Evolutionary conservation across 2,113 vertebrate genomes (phyloP).

Genomic region (Phodopus roborovskii): DNA sequence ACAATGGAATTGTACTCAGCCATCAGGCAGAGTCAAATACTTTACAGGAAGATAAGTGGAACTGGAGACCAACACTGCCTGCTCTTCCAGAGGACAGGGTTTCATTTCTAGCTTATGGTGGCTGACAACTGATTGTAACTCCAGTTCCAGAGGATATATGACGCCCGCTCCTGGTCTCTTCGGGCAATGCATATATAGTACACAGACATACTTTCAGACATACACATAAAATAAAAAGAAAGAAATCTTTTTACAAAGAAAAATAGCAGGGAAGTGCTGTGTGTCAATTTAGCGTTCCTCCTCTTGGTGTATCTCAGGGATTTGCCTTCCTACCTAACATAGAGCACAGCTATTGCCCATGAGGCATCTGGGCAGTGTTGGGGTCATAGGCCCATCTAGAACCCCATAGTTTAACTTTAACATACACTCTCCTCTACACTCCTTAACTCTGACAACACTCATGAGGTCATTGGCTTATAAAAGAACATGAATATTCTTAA

Average conservation of each 20-base stretch:
- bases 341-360: neutral
- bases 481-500: constrained; percentile 29
- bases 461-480: constrained; percentile 13
- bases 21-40: neutral
- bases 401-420: neutral
- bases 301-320: neutral
- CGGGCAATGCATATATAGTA: neutral
- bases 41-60: neutral
- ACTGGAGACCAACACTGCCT: neutral
- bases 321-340: neutral
- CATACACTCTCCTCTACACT: neutral
- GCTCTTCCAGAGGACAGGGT: neutral
- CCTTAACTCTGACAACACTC: neutral
- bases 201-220: neutral
- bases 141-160: neutral
- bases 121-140: neutral
- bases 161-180: neutral
- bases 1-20: neutral
- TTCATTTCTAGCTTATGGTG: neutral
- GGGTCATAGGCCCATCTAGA: neutral
- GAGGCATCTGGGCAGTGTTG: neutral
- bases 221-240: neutral
- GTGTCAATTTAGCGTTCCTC: neutral
- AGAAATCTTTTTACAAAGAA: neutral
- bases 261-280: neutral